Evolutionary conservation across 2,888 invertebrate species (phyloP), one percentile per base, ranked within the genome.

Genomic region (Temnothorax rugatulus): DNA sequence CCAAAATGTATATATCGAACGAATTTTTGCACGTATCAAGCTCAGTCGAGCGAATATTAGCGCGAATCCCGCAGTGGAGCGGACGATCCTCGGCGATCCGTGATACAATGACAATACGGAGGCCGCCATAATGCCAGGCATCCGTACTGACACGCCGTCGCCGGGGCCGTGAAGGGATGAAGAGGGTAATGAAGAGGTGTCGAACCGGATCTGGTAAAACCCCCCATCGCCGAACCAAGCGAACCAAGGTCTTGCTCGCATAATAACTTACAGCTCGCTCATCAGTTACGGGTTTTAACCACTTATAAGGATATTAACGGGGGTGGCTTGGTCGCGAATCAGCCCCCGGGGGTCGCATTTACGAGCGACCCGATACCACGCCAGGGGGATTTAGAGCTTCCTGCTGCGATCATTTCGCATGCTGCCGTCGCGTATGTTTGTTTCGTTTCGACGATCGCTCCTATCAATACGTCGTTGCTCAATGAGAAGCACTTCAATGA

Each of bases 211-310:
- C 90, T 92, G 90, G 91, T 93, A 92, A 94, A 93, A 92, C 93
- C 92, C 91, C 90, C 44, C 25, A 91, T 93, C 91, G 91, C 88
- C 91, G 91, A 87, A 88, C 86, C 91, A 90, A 87, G 88, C 86
- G 91, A 90, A 90, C 91, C 90, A 87, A 92, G 93, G 92, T 91
- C 91, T 91, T 68, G 86, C 85, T 90, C 90, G 90, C 92, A 94
- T 93, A 94, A 94, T 94, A 93, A 94, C 92, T 93, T 92, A 91
- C 92, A 92, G 93, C 91, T 93, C 93, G 91, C 93, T 94, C 93
- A 93, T 94, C 94, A 92, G 93, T 94, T 93, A 94, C 94, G 94
- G 94, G 94, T 94, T 94, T 94, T 94, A 94, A 93, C 93, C 94
- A 94, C 94, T 94, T 93, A 94, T 91, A 90, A 86, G 90, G 90